Base-by-base conservation (phyloP, 1,140 invertebrate genomes). In the Hylyphantes graminicola region DNA sequence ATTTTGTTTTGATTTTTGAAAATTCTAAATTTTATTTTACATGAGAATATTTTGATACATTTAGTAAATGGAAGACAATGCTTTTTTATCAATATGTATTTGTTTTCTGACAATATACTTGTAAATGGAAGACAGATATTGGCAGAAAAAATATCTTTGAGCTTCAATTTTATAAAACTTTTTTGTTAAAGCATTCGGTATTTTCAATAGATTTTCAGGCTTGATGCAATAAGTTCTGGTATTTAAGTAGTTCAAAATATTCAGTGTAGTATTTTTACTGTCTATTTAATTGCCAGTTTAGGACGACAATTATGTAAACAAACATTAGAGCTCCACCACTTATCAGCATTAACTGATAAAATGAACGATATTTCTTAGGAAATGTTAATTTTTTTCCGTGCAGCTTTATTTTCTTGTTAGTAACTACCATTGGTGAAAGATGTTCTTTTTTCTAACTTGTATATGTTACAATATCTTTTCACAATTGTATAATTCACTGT, bases 281-380 rank as follows among this genome's bases (percentile, higher is more conserved):
- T 13, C 77, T 80, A n/a, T 70, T 72, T 11, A 81, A 9, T 54
- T 81, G 79, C 79, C 79, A 81, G 12, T 81, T 81, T 51, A 81
- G 19, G 15, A 81, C 79, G 21, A 81, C 19, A 13, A 81, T n/a
- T 3, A 81, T 64, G 48, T 81, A 81, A 63, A 81, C 15, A 11
- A 81, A 64, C 79, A 81, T 81, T 9, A 81, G 19, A 12, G 55
- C 54, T n/a, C 68, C 79, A 50, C 35, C 68, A 21, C 79, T 73
- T 17, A 81, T 15, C 0, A 81, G n/a, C 79, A 81, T 81, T 8
- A 81, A 10, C 9, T 21, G 55, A 51, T 81, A 81, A 35, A 81
- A 70, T 0, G 57, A 63, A 12, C 51, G n/a, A 13, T 81, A 64
- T 21, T 73, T 81, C 7, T 81, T 73, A 5, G 54, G 21, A 57